Percentiles rank a stretch among this genome's conserved stretches.
phyloP scores from a whole-genome alignment of 2,797 vertebrate species.

The Crocidura indochinensis region DNA sequence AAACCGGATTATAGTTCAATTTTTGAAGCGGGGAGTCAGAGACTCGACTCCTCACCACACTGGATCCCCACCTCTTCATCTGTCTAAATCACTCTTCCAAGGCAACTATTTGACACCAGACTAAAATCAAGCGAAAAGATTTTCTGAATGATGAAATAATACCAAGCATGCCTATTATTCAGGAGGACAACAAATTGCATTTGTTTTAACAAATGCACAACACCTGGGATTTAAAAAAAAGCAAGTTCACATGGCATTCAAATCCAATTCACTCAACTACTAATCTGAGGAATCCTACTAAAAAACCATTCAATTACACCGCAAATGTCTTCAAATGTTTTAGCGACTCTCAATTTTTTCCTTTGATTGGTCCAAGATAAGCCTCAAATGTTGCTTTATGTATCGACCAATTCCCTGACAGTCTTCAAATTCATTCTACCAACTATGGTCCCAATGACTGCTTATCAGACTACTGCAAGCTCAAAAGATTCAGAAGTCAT shows the following conservation, averaged over 20 bases:
- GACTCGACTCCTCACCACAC: neutral
- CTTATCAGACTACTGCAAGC: neutral
- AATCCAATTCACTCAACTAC: conserved; percentile 49
- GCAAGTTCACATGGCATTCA: neutral
- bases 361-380: conserved; percentile 3
- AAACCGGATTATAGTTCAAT: conserved; percentile 65
- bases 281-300: conserved; percentile 21
- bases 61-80: neutral
- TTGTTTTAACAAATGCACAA: conserved; percentile 60
- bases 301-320: conserved; percentile 23
- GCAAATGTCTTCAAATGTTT: conserved; percentile 36
- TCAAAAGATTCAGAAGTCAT: neutral
- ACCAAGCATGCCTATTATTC: neutral
- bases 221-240: neutral
- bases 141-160: conserved; percentile 43
- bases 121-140: conserved; percentile 32
- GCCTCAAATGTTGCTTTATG: conserved; percentile 31
- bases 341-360: conserved; percentile 52
- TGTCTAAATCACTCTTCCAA: conserved; percentile 52
- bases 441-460: conserved; percentile 4
- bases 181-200: neutral
- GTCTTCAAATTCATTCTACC: conserved; percentile 14
- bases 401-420: neutral
- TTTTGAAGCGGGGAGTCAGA: conserved; percentile 71
- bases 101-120: conserved; percentile 46